phyloP scores from a whole-genome alignment of 2,113 vertebrate species.

The Formicarius rufipectus region DNA sequence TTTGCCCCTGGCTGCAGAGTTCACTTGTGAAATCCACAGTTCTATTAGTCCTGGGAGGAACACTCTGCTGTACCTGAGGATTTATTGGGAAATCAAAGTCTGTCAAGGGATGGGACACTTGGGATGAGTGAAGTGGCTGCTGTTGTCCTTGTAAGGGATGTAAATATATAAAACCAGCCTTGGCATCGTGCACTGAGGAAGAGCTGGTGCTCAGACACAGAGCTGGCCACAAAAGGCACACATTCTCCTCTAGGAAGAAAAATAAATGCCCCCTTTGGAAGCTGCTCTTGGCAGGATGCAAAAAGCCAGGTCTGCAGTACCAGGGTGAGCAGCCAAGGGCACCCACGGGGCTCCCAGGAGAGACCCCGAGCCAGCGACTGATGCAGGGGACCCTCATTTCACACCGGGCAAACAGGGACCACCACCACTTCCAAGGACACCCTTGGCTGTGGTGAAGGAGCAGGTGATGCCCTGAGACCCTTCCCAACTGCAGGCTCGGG shows the following conservation, averaged over 20 bases:
- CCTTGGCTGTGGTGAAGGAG: accelerated
- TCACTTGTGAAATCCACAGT: neutral
- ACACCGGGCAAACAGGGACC: neutral
- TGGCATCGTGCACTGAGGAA: neutral
- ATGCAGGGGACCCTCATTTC: accelerated
- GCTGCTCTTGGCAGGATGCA: neutral
- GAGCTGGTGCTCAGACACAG: neutral
- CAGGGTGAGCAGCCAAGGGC: neutral
- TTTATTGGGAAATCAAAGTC: neutral
- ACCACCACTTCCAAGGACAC: neutral
- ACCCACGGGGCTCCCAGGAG: neutral
- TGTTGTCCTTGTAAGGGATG: neutral
- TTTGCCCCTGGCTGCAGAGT: neutral
- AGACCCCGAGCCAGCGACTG: neutral
- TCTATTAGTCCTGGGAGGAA: neutral
- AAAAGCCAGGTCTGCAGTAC: neutral
- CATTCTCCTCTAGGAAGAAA: neutral
- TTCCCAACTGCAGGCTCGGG: neutral
- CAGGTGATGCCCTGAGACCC: neutral
- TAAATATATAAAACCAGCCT: neutral
- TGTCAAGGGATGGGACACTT: neutral
- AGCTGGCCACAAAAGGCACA: neutral
- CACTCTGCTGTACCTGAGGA: neutral
- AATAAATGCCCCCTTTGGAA: neutral
- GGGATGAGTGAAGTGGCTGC: neutral